These are phyloP conservation scores for Isotomurus palustris DNA, from an alignment of 2,888 invertebrate genomes.

Conservation along the genomic window DNA sequence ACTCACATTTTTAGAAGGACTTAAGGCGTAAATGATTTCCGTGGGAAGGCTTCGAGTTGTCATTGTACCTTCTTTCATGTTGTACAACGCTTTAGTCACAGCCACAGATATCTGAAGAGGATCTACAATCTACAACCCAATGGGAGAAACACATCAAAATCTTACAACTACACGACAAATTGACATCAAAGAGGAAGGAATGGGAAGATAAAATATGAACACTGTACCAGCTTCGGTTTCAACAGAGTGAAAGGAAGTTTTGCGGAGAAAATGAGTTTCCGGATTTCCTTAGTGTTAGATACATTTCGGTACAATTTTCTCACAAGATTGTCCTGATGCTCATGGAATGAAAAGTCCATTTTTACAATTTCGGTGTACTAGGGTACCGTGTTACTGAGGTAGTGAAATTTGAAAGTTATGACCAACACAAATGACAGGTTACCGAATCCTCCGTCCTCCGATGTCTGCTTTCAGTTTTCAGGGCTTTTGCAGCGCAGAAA, in stretches of 20 bases:
- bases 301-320: conserved; percentile 38
- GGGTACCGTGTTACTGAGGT: too few species aligned
- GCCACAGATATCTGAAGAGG: conserved; percentile 40
- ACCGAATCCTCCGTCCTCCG: too few species aligned
- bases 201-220: background rate
- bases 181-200: background rate
- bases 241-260: conserved; percentile 38
- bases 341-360: conserved; percentile 24
- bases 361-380: too few species aligned
- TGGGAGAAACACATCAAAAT: conserved; percentile 2
- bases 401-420: too few species aligned
- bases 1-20: conserved; percentile 42
- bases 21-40: conserved; percentile 42
- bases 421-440: too few species aligned
- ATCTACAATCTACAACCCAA: conserved; percentile 36
- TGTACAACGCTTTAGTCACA: conserved; percentile 40
- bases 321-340: conserved; percentile 29
- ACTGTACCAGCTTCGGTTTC: conserved; percentile 41
- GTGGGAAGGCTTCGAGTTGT: conserved; percentile 39
- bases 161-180: background rate
- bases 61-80: conserved; percentile 39
- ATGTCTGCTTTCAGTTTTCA: too few species aligned
- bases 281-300: conserved; percentile 32
- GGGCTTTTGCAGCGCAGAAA: too few species aligned
- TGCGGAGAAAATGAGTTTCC: conserved; percentile 35